Percentiles rank a stretch among this genome's conserved stretches.
These are phyloP conservation scores for Drosophila lacertosa DNA, from an alignment of 1,140 invertebrate genomes.

Conservation along the genomic window DNA sequence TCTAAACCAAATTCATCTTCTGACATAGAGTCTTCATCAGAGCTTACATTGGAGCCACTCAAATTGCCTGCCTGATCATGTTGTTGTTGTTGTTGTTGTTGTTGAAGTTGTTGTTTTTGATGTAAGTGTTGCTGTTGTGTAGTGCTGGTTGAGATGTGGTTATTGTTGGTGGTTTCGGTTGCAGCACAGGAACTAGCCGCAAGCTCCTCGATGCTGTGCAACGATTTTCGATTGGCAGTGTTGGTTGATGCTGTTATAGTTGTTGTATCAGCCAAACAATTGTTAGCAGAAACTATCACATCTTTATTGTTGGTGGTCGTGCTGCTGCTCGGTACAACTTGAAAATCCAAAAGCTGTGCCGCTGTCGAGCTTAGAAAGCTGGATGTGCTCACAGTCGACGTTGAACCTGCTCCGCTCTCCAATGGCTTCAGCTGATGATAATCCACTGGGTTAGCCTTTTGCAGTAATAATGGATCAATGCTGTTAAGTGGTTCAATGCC, in stretches of 20 bases:
- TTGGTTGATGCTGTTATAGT: conserved; percentile 29
- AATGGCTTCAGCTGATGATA: conserved; percentile 73
- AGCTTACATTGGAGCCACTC: conserved; percentile 66
- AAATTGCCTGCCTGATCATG: conserved; percentile 51
- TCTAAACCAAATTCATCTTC: conserved; percentile 73
- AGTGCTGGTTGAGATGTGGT: conserved; percentile 35
- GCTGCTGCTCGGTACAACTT: conserved; percentile 39
- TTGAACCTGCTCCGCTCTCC: conserved; percentile 26
- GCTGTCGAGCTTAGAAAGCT: conserved; percentile 59
- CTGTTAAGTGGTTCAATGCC: neutral
- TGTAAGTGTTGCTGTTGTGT: conserved; percentile 26
- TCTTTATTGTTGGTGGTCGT: conserved; percentile 43
- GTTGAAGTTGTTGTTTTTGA: conserved; percentile 15
- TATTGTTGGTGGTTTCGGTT: conserved; percentile 25
- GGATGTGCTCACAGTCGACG: conserved; percentile 40
- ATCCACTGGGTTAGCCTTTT: conserved; percentile 34
- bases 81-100: conserved; percentile 27
- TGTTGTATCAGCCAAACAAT: conserved; percentile 45
- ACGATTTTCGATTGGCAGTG: conserved; percentile 61
- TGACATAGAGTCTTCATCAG: conserved; percentile 73
- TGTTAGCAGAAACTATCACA: conserved; percentile 15
- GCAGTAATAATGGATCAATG: conserved; percentile 23
- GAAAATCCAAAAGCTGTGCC: conserved; percentile 62
- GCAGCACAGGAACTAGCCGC: conserved; percentile 70
- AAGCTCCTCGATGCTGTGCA: conserved; percentile 75